phyloP scores from a whole-genome alignment of 2,888 invertebrate genomes.

The Beris morrisii region DNA sequence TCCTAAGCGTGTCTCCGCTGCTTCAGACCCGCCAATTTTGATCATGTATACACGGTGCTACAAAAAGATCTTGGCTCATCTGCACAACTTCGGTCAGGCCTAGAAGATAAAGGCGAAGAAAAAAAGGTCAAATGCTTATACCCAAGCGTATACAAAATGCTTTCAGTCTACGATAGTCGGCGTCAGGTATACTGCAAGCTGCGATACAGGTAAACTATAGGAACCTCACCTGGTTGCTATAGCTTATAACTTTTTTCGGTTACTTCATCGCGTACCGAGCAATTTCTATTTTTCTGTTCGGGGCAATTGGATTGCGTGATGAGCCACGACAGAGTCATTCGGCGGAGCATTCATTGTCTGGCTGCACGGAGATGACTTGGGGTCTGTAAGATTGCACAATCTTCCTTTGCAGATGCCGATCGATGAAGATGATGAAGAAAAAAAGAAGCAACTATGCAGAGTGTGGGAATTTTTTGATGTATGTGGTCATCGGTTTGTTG shows the following conservation, averaged over 20 bases:
- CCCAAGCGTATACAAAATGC: conserved; percentile 26
- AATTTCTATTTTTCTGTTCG: conserved; percentile 28
- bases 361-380: conserved; percentile 4
- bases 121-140: conserved; percentile 34
- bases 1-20: too few relatives aligned
- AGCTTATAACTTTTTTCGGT: conserved; percentile 25
- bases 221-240: background rate
- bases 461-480: background rate
- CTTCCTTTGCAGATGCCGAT: background rate
- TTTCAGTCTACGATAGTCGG: background rate
- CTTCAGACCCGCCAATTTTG: too few relatives aligned
- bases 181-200: background rate
- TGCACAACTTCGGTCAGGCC: too few relatives aligned
- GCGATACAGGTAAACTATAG: background rate
- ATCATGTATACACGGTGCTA: too few relatives aligned
- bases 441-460: background rate
- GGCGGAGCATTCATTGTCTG: conserved; percentile 3
- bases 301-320: conserved; percentile 39
- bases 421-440: background rate
- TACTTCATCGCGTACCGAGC: conserved; percentile 22
- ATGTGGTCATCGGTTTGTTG: background rate
- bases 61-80: too few relatives aligned
- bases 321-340: conserved; percentile 30
- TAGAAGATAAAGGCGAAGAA: background rate
- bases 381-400: conserved; percentile 26